phyloP scores from a whole-genome alignment of 2,797 vertebrate genomes.

The Numenius phaeopus region DNA sequence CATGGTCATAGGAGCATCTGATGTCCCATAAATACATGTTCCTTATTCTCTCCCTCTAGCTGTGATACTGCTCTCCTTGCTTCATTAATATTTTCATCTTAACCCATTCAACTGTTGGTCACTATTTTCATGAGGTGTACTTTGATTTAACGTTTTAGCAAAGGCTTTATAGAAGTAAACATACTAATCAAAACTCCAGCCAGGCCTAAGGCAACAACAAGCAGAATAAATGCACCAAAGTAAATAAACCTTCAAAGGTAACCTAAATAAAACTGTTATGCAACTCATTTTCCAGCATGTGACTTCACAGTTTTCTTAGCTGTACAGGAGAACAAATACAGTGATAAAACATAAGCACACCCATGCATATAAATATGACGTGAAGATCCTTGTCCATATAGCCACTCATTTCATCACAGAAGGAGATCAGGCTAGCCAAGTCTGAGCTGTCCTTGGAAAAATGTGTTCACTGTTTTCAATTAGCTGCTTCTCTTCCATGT shows the following conservation, averaged over 20 bases:
- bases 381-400: not conserved
- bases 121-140: not conserved
- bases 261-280: not conserved
- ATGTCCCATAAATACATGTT: not conserved
- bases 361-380: not conserved
- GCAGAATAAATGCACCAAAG: not conserved
- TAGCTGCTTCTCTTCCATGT: not conserved
- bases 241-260: not conserved
- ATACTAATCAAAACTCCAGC: not conserved
- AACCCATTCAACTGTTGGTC: not conserved
- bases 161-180: not conserved
- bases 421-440: not conserved
- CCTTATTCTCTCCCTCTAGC: not conserved
- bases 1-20: not conserved
- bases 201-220: not conserved
- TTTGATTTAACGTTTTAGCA: not conserved
- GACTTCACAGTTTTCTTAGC: not conserved
- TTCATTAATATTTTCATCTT: not conserved
- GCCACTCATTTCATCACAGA: not conserved
- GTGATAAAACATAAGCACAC: not conserved
- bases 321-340: accelerated
- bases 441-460: not conserved
- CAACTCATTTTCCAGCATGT: not conserved
- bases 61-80: not conserved
- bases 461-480: not conserved